Evolutionary conservation across 2,888 invertebrate species (phyloP).

Genomic region (Drymonia ruficornis): DNA sequence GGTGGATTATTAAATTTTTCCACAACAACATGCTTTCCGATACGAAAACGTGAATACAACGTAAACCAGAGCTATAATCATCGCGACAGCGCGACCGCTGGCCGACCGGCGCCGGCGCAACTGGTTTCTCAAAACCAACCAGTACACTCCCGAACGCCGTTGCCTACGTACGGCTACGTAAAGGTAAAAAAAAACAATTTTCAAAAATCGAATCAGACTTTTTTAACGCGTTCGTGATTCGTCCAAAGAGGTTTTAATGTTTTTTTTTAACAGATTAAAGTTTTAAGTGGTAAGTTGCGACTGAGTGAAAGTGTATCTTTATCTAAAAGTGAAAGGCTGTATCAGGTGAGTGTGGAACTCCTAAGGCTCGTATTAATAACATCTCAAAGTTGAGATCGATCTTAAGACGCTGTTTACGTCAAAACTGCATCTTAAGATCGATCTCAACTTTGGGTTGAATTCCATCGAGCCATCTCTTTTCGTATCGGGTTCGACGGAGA

Average conservation of each 20-base stretch:
- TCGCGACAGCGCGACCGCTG: slow-evolving; percentile 59
- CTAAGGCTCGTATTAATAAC: too few species aligned
- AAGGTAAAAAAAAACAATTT: slow-evolving; percentile 35
- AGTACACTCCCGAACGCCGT: slow-evolving; percentile 58
- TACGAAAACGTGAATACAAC: slow-evolving; percentile 36
- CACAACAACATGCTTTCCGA: slow-evolving; percentile 64
- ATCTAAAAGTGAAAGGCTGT: slow-evolving; percentile 75
- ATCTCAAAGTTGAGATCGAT: too few species aligned
- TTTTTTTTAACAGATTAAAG: slow-evolving; percentile 21
- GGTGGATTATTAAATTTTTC: slow-evolving; percentile 59
- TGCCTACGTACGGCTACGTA: slow-evolving; percentile 48
- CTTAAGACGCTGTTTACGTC: too few species aligned
- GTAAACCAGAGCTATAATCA: slow-evolving; percentile 54
- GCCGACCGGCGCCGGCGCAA: slow-evolving; percentile 56
- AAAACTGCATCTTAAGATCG: too few species aligned
- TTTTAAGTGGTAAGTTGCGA: slow-evolving; percentile 30
- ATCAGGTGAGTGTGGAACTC: slow-evolving; percentile 61
- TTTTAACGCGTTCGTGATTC: slow-evolving; percentile 24
- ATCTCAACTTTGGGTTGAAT: too few species aligned
- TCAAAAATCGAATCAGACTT: slow-evolving; percentile 31
- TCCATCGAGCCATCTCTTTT: slow-evolving; percentile 59
- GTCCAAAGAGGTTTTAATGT: slow-evolving; percentile 29
- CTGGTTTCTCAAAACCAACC: slow-evolving; percentile 68
- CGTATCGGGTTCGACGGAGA: slow-evolving; percentile 48
- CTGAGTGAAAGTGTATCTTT: slow-evolving; percentile 74